These are phyloP conservation scores for Halictus quadricinctus DNA, from an alignment of 2,888 invertebrate genomes.

Conservation along the genomic window DNA sequence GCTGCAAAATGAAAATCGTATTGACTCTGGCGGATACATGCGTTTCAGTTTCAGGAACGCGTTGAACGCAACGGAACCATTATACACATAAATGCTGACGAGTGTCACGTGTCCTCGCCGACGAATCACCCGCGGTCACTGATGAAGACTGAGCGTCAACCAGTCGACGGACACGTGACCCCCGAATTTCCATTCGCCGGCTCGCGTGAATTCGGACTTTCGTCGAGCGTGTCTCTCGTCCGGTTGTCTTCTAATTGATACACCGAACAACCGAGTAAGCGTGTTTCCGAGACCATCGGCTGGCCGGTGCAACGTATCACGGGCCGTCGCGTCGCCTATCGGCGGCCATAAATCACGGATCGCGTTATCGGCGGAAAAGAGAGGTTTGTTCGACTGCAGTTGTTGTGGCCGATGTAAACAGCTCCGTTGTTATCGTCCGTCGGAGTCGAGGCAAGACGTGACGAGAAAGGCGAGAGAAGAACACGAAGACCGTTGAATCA, in stretches of 20 bases:
- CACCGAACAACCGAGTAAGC: slow-evolving; percentile 18
- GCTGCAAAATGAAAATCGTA: background rate
- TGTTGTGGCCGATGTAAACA: slow-evolving; percentile 71
- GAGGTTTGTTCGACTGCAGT: slow-evolving; percentile 66
- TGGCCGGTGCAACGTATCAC: slow-evolving; percentile 28
- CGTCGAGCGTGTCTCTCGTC: slow-evolving; percentile 10
- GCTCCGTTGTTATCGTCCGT: slow-evolving; percentile 52
- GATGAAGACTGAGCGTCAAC: slow-evolving; percentile 30
- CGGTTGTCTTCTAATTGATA: slow-evolving; percentile 33
- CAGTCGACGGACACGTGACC: background rate
- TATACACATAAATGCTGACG: slow-evolving; percentile 4
- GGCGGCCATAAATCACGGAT: slow-evolving; percentile 70
- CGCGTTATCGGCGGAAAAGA: slow-evolving; percentile 68
- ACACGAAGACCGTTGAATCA: background rate
- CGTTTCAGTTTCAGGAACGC: background rate
- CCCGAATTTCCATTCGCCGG: slow-evolving; percentile 15
- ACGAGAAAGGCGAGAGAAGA: background rate
- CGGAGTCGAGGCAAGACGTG: slow-evolving; percentile 16
- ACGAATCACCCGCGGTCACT: background rate
- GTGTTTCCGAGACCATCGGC: slow-evolving; percentile 51
- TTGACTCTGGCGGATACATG: background rate
- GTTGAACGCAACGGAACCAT: background rate
- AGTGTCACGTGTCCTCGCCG: background rate
- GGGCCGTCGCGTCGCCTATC: slow-evolving; percentile 61
- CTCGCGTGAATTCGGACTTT: slow-evolving; percentile 37